Percentiles rank a stretch among this genome's conserved stretches.
These are phyloP conservation scores for Gonioctena quinquepunctata DNA, from an alignment of 1,140 invertebrate genomes.

Conservation along the genomic window DNA sequence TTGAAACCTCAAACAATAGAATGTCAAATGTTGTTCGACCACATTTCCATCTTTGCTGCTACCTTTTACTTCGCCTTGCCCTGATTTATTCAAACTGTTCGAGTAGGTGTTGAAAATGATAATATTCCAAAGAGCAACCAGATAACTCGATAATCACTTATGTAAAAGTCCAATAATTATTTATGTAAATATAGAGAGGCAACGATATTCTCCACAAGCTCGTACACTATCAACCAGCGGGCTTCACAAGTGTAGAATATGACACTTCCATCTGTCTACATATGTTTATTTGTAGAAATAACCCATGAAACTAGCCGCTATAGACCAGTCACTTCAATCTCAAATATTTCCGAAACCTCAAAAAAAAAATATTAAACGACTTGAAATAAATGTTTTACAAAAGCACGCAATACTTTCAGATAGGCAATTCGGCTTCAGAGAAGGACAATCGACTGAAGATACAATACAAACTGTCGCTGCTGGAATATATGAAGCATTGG, in stretches of 20 bases:
- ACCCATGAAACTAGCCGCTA: too few relatives aligned
- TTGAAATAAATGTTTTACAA: too few relatives aligned
- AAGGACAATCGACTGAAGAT: too few relatives aligned
- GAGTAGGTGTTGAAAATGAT: constrained; percentile 13
- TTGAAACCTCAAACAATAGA: constrained; percentile 1
- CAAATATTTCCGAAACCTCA: too few relatives aligned
- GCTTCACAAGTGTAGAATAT: constrained; percentile 1
- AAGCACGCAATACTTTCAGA: too few relatives aligned
- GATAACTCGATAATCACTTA: constrained; percentile 3
- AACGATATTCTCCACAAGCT: background rate
- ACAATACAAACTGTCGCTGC: too few relatives aligned
- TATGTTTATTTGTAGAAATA: too few relatives aligned
- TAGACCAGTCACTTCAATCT: too few relatives aligned
- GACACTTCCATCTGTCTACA: background rate
- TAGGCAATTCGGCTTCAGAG: too few relatives aligned
- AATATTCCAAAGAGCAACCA: constrained; percentile 5
- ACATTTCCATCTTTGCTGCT: background rate
- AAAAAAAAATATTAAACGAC: too few relatives aligned
- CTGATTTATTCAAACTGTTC: background rate
- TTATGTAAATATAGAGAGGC: background rate
- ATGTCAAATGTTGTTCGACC: background rate
- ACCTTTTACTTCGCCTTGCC: constrained; percentile 4
- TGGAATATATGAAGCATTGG: too few relatives aligned
- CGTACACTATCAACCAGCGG: background rate
- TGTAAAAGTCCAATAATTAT: constrained; percentile 1